Conservation (phyloP, 2,797 vertebrate species). For the Rhynchotus rufescens region DNA sequence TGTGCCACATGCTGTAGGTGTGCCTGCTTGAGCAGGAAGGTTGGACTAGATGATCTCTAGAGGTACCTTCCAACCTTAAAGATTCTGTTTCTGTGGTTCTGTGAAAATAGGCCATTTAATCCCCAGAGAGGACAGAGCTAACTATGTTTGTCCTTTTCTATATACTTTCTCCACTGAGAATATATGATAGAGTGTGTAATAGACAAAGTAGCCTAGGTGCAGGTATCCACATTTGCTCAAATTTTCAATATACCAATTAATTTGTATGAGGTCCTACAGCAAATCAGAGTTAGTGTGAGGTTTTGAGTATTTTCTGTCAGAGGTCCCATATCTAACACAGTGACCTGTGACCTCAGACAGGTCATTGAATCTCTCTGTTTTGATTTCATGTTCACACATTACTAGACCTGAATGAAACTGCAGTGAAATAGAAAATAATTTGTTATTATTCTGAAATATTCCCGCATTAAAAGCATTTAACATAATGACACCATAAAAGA, state of each 20-base stretch:
- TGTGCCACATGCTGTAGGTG: too few relatives aligned
- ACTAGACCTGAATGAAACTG: conserved; percentile 50
- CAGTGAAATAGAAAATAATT: conserved; percentile 59
- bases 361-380: neutral
- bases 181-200: neutral
- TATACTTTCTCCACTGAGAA: neutral
- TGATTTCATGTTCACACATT: neutral
- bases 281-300: neutral
- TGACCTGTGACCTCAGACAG: conserved; percentile 11
- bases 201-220: neutral
- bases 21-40: too few relatives aligned
- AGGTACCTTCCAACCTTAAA: too few relatives aligned
- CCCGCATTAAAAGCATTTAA: conserved; percentile 61
- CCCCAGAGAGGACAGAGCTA: neutral
- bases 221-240: neutral
- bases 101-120: neutral
- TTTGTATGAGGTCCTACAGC: neutral
- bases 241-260: neutral
- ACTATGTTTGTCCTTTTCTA: neutral
- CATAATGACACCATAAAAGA: conserved; percentile 64
- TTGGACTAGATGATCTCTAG: too few relatives aligned
- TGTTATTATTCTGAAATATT: conserved; percentile 63
- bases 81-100: too few relatives aligned
- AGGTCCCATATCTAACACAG: neutral
- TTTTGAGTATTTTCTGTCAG: neutral